Conservation (phyloP, 2,113 vertebrate species). For the Pogona vitticeps region DNA sequence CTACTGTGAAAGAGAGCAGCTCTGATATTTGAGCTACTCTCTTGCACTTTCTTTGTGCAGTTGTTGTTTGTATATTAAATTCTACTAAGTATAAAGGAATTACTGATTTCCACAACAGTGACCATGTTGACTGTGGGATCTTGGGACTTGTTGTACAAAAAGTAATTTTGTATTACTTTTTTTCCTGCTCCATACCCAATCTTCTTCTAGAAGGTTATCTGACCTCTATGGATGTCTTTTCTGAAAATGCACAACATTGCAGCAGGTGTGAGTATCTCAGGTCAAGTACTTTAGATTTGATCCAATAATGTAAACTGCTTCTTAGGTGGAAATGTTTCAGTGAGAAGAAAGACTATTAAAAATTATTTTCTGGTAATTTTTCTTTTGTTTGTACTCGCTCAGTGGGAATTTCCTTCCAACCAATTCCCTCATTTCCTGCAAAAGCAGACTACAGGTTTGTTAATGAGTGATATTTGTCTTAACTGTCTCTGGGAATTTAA, state of each 20-base stretch:
- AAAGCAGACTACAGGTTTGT: not conserved
- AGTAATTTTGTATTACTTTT: no score
- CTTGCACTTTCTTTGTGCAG: no score
- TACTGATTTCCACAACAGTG: no score
- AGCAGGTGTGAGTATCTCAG: not conserved
- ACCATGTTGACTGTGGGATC: no score
- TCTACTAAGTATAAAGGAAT: no score
- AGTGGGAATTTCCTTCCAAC: not conserved
- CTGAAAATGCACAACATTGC: not conserved
- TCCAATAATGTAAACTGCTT: not conserved
- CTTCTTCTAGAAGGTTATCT: not conserved
- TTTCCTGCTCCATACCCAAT: not conserved
- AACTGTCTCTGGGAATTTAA: not conserved
- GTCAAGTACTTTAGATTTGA: not conserved
- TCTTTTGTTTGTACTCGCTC: slow-evolving; percentile 17
- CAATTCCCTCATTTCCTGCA: not conserved
- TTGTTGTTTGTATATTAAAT: no score
- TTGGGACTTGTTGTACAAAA: no score
- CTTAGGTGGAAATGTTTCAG: not conserved
- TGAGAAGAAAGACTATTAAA: not conserved
- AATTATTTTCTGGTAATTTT: not conserved
- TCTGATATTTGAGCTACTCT: no score
- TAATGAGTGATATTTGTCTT: not conserved
- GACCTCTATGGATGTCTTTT: not conserved
- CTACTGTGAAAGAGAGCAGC: no score